Evolutionary conservation across 1,140 invertebrate genomes (phyloP), one percentile per base, ranked within the genome.

Genomic region (Sycobia sp.): DNA sequence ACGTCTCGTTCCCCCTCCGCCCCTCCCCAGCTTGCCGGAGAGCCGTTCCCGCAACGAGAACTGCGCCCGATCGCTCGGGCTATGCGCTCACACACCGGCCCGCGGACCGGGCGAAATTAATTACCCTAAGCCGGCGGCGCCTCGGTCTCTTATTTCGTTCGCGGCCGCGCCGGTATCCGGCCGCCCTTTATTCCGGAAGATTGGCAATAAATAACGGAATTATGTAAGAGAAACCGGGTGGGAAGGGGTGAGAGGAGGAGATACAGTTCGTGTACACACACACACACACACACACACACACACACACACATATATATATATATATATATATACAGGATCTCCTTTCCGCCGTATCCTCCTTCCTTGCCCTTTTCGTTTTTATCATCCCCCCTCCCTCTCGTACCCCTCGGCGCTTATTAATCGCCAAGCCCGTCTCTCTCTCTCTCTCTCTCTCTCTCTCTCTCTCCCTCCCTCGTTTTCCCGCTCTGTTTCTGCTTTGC

Each of bases 171-270:
- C 32, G 27, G 41, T 25, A 25, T 51, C 8, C 23, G 36, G 34
- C 20, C 16, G 47, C 41, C 38, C 36, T 38, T 32, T n/a, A n/a
- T n/a, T 36, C 46, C 39, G 64, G 50, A 62, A 66, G 71, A 71
- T 71, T 69, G 69, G 66, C 68, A 68, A 75, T 73, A 75, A 74
- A 75, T 74, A 75, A 74, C 72, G 73, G 70, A 74, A 75, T 74
- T 72, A 74, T 72, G 63, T 65, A 64, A 64, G 62, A 44, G 36
- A 41, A n/a, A n/a, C n/a, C n/a, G n/a, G n/a, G n/a, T n/a, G n/a
- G n/a, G n/a, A n/a, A n/a, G n/a, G n/a, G n/a, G n/a, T n/a, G n/a
- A n/a, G n/a, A n/a, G n/a, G n/a, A n/a, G n/a, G n/a, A n/a, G n/a
- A n/a, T n/a, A n/a, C n/a, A n/a, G 43, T 61, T 32, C 36, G 46